A percentile compares a stretch with the other conserved stretches of the same genome.
phyloP scores from a whole-genome alignment of 2,797 vertebrate genomes.

The Mormyrus hasselquistii region DNA sequence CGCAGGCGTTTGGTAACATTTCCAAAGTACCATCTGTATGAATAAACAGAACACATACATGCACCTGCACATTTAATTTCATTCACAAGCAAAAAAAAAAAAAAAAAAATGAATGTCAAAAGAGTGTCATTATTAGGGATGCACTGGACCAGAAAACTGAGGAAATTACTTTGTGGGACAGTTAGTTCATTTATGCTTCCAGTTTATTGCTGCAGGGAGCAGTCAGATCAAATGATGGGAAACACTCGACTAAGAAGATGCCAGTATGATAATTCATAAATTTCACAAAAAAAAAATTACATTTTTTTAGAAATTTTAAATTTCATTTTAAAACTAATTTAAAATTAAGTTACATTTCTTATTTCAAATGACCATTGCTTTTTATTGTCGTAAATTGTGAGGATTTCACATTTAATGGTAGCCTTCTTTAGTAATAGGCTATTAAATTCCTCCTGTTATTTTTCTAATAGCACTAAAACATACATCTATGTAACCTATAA shows the following conservation, averaged over 20 bases:
- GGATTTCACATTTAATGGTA: neutral
- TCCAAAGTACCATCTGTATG: constrained; percentile 50
- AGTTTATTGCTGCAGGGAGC: neutral
- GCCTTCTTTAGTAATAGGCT: neutral
- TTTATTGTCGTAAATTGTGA: neutral
- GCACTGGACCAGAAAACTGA: neutral
- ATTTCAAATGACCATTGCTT: neutral
- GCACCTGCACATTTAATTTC: neutral
- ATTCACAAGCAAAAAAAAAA: neutral
- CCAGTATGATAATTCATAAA: neutral
- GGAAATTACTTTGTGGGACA: neutral
- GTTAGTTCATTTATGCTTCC: neutral
- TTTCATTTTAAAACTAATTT: neutral
- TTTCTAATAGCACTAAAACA: neutral
- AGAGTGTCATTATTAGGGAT: neutral
- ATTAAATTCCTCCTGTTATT: neutral
- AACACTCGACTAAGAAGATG: neutral
- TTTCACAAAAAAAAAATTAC: neutral
- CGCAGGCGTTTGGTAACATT: constrained; percentile 34
- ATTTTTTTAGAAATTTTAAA: neutral
- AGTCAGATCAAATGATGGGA: neutral
- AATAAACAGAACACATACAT: neutral
- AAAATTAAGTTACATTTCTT: neutral
- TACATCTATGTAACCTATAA: neutral
- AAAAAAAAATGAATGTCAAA: neutral